Conservation (phyloP, 2,888 invertebrate genomes). For the Zhengitettix transpicula region DNA sequence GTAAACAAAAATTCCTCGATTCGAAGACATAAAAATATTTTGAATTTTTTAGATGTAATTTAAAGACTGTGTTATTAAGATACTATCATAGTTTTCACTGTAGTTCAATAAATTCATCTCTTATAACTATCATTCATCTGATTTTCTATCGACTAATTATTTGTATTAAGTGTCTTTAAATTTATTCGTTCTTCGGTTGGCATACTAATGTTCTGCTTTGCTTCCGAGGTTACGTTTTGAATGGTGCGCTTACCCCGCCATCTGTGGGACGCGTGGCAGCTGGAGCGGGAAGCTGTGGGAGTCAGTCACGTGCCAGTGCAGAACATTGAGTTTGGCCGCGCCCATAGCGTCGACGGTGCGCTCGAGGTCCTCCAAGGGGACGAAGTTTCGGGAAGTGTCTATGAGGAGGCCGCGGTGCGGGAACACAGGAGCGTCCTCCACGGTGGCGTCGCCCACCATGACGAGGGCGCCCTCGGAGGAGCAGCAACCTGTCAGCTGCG, state of each 20-base stretch:
- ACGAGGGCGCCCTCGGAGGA: slow-evolving; percentile 25
- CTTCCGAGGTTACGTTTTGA: background rate
- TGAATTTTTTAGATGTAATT: no score
- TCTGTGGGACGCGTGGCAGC: slow-evolving; percentile 52
- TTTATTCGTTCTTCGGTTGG: no score
- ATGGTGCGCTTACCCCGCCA: slow-evolving; percentile 40
- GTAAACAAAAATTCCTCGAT: no score
- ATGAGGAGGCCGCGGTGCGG: slow-evolving; percentile 72
- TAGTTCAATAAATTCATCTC: no score
- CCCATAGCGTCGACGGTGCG: slow-evolving; percentile 71
- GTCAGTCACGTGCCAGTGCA: slow-evolving; percentile 88
- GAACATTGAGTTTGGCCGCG: slow-evolving; percentile 73
- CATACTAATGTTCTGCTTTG: no score
- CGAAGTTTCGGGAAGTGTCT: slow-evolving; percentile 78
- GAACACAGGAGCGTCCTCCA: slow-evolving; percentile 66
- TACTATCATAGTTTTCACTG: no score
- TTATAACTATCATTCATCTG: no score
- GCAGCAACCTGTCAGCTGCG: slow-evolving; percentile 40
- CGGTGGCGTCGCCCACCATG: slow-evolving; percentile 40
- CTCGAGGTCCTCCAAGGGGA: slow-evolving; percentile 50
- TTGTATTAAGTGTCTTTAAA: no score
- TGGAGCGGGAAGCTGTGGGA: slow-evolving; percentile 84
- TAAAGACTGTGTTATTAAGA: no score
- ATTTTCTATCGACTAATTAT: no score
- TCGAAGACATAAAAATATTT: no score